Evolutionary conservation across 1,140 invertebrate genomes (phyloP), one percentile per base, ranked within the genome.

Genomic region (Drosophila yakuba): DNA sequence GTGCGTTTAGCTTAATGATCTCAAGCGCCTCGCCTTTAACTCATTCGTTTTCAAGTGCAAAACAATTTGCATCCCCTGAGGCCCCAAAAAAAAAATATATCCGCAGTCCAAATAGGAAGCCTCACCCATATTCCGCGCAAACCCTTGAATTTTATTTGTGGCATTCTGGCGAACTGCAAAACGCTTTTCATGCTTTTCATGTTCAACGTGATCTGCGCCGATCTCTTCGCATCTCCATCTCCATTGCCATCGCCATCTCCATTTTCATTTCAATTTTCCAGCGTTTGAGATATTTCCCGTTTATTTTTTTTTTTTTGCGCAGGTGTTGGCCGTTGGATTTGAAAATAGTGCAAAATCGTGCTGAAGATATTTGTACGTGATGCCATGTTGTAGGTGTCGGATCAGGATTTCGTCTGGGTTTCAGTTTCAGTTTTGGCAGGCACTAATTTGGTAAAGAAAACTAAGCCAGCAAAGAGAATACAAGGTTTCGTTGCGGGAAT

Each of bases 291-390:
- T 61, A 61, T 60, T 52, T 56, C n/a, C 17, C 36, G 54, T 56
- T 57, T 48, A 48, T 47, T 47, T 51, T 57, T 17, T 17, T 64
- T 57, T 38, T 69, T 25, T 2, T 5, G 88, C 84, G 83, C 89
- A 91, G 89, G 89, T 91, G 89, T 91, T 91, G 84, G 89, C 84
- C 8, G 32, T 91, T 91, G 79, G 71, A 89, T 82, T 82, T 89
- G 71, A 68, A 91, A 91, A 91, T 91, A 88, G 89, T 91, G 89
- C 88, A 91, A 91, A 91, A 91, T 91, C 89, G 89, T 91, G 89
- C 75, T 76, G 59, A 62, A 82, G 71, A 91, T 91, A 91, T 91
- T 91, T 91, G 89, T 91, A 91, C 89, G 88, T 91, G 89, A 91
- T 88, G 81, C 78, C 80, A 85, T 88, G 83, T 79, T 89, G 84